These are phyloP conservation scores for Polyploca ridens DNA, from an alignment of 2,888 invertebrate species.

Conservation along the genomic window DNA sequence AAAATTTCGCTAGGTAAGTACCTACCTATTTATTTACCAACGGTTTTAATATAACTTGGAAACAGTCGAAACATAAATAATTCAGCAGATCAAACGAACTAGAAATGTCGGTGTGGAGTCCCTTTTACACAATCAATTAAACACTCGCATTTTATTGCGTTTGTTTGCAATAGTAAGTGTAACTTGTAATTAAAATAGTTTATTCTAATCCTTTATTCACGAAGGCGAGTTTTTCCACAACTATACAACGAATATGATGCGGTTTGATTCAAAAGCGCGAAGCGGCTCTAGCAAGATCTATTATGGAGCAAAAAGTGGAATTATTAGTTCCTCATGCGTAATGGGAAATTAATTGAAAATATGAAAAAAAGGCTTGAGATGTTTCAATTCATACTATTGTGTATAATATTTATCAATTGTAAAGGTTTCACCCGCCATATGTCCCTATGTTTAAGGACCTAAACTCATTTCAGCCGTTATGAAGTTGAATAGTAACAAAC, in stretches of 20 bases:
- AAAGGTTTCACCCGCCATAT: too few relatives aligned
- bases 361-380: too few relatives aligned
- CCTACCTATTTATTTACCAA: background rate
- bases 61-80: conserved; percentile 38
- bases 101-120: conserved; percentile 33
- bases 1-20: background rate
- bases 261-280: conserved; percentile 32
- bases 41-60: conserved; percentile 3
- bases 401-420: too few relatives aligned
- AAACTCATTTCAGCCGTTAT: too few relatives aligned
- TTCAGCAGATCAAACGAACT: conserved; percentile 49
- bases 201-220: conserved; percentile 61
- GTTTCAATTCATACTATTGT: too few relatives aligned
- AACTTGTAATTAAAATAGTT: conserved; percentile 72
- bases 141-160: conserved; percentile 55
- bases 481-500: too few relatives aligned
- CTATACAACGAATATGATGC: conserved; percentile 49
- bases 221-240: conserved; percentile 65
- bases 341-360: too few relatives aligned
- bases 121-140: conserved; percentile 59
- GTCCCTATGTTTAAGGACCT: too few relatives aligned
- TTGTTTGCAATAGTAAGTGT: conserved; percentile 54
- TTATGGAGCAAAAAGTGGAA: background rate
- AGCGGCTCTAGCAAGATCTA: conserved; percentile 27
- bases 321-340: too few relatives aligned